Conservation (phyloP, 2,888 invertebrate species). For the Orchesellides sinensis region DNA sequence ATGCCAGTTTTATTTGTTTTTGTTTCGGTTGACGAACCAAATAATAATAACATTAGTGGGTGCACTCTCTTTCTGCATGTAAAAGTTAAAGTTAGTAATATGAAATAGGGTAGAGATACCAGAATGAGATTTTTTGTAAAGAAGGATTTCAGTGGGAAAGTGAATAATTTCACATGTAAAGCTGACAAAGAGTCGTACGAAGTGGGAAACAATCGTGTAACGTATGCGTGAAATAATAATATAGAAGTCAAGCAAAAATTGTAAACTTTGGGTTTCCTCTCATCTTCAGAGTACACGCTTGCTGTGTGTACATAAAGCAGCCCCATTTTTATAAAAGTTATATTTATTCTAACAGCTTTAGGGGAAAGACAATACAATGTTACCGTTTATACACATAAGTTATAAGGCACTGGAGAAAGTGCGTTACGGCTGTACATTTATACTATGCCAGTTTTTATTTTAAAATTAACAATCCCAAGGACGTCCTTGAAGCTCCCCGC, state of each 20-base stretch:
- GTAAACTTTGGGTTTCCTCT: no score
- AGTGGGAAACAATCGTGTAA: conserved; percentile 12
- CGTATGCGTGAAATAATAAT: not conserved
- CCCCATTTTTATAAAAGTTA: no score
- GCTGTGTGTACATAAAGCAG: no score
- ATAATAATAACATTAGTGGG: conserved; percentile 66
- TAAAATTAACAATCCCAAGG: conserved; percentile 45
- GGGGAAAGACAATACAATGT: conserved; percentile 33
- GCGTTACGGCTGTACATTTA: not conserved
- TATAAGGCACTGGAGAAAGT: conserved; percentile 4
- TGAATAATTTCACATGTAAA: conserved; percentile 17
- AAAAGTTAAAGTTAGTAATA: conserved; percentile 25
- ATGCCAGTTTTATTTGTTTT: conserved; percentile 73
- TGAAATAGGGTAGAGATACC: not conserved
- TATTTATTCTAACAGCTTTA: no score
- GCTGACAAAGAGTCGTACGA: conserved; percentile 27
- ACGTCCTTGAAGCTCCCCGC: conserved; percentile 28
- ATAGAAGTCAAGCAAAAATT: no score
- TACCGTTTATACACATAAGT: conserved; percentile 27
- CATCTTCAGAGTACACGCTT: no score
- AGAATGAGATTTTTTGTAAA: conserved; percentile 6
- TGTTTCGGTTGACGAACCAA: conserved; percentile 63
- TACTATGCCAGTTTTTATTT: conserved; percentile 3
- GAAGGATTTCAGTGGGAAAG: conserved; percentile 31
- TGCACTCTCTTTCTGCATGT: conserved; percentile 8